A percentile compares a stretch with the other conserved stretches of the same genome.
Evolutionary conservation across 2,888 invertebrate species (phyloP).

Genomic region (Abscondita cerata): DNA sequence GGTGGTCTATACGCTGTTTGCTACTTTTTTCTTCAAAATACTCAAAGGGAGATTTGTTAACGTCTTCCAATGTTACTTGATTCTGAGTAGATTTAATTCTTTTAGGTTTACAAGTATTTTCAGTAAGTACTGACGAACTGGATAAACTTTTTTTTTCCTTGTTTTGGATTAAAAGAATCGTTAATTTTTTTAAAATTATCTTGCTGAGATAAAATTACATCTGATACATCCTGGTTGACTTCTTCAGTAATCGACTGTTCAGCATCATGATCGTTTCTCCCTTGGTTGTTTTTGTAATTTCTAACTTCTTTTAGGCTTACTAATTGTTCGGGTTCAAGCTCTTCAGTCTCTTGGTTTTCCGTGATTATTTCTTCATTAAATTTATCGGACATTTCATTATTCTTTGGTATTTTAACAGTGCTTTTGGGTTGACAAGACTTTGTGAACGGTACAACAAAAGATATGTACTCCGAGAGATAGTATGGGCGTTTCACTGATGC

Average conservation of each 20-base stretch:
- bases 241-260: background rate
- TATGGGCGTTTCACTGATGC: background rate
- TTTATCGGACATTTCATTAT: too few species aligned
- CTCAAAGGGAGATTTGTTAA: background rate
- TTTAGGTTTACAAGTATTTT: too few species aligned
- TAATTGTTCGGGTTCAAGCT: background rate
- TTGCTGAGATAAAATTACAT: too few species aligned
- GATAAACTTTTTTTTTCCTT: too few species aligned
- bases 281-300: background rate
- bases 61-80: background rate
- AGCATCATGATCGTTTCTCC: background rate
- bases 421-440: too few species aligned
- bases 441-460: too few species aligned
- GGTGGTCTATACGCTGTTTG: background rate
- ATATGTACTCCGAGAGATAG: background rate
- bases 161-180: background rate
- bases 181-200: background rate
- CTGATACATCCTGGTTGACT: background rate
- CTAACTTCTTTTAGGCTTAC: background rate
- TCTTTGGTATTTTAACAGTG: too few species aligned
- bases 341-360: background rate
- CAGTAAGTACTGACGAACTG: too few species aligned
- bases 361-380: too few species aligned
- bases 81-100: background rate
- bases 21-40: background rate